A percentile compares a stretch with the other conserved stretches of the same genome.
phyloP scores from a whole-genome alignment of 2,113 vertebrate genomes.

The Aspiorhynchus laticeps region DNA sequence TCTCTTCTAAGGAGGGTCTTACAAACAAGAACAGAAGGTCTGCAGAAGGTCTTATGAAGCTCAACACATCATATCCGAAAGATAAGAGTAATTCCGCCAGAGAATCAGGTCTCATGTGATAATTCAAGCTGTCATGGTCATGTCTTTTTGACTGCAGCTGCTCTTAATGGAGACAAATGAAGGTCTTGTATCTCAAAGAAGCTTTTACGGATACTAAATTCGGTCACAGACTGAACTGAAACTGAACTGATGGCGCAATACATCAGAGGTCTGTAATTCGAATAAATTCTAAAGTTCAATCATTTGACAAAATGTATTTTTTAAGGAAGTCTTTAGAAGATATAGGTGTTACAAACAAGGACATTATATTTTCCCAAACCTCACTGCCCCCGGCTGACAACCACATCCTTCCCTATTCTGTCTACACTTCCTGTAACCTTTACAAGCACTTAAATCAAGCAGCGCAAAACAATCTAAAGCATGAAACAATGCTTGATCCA shows the following conservation, averaged over 20 bases:
- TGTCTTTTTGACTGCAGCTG: not conserved
- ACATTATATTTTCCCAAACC: not conserved
- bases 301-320: not conserved
- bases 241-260: not conserved
- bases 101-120: not conserved
- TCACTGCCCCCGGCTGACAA: not conserved
- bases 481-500: not conserved
- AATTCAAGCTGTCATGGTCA: not conserved
- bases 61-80: not conserved
- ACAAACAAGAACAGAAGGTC: not conserved
- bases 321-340: not conserved
- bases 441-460: not conserved
- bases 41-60: not conserved
- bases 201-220: not conserved
- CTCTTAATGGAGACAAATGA: not conserved
- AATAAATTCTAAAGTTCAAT: not conserved
- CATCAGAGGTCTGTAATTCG: not conserved
- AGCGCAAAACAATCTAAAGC: too few relatives aligned
- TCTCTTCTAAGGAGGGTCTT: not conserved
- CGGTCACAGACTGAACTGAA: not conserved
- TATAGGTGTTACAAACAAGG: not conserved
- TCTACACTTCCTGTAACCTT: not conserved
- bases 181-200: not conserved
- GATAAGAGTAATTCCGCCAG: not conserved
- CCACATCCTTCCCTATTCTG: constrained; percentile 11